Base-by-base conservation (phyloP, 2,113 vertebrate genomes). In the Peromyscus californicus region DNA sequence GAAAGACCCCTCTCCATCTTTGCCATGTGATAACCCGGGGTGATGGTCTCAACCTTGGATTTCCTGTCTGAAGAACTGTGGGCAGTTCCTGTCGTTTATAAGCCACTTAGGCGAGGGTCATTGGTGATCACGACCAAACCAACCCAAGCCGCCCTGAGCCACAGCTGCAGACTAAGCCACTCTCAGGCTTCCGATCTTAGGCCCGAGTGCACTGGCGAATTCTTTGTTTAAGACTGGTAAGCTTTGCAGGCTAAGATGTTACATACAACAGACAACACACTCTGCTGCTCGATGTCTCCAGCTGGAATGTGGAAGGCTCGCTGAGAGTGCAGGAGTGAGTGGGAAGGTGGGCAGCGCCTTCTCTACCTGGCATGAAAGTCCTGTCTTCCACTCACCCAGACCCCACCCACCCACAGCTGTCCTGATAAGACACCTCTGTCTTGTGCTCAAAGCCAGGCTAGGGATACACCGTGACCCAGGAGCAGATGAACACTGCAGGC, bases 401-500 rank as follows among this genome's bases (percentile, higher is more conserved):
- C 87, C 7, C 17, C 1, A 11, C 70, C 36, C 26, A 8, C 33
- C 54, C 51, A 5, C 15, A 0, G 8, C 69, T 16, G n/a, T 26
- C 79, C 42, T 3, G 17, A 19, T 0, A 7, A 8, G 26, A 48
- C 85, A 24, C 4, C 33, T 63, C 3, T 65, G 12, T 8, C 2
- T 36, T 39, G 4, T 9, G 4, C 5, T 7, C 42, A 87, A 67
- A 69, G 85, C 29, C 31, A n/a, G 31, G 59, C 29, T 67, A 3
- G 78, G 13, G 4, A 3, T 16, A 7, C 0, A 2, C 1, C 0
- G 0, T 0, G 2, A 31, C 74, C 26, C 33, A 16, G 54, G 51
- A 22, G 31, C 63, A 4, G 3, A 6, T 26, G 0, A 51, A 63
- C 2, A 21, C 33, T 2, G 15, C 26, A 6, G 7, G 7, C 22